phyloP scores from a whole-genome alignment of 2,888 invertebrate species.

The Nomada fucata region DNA sequence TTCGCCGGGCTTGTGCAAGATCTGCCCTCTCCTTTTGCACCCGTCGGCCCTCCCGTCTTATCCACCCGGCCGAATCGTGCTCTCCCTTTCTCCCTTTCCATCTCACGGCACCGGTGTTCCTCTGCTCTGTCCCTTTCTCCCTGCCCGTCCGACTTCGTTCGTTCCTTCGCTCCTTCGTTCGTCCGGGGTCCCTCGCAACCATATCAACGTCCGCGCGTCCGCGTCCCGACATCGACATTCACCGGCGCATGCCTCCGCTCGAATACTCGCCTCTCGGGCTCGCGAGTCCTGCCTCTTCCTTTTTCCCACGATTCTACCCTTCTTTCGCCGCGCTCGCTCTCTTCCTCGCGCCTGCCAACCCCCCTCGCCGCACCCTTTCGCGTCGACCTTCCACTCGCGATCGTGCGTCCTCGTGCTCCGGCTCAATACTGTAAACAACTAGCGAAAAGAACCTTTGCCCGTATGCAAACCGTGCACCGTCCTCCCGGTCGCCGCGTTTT shows the following conservation, averaged over 20 bases:
- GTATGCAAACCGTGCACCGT: conserved; percentile 63
- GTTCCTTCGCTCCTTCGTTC: conserved; percentile 16
- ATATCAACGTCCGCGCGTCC: conserved; percentile 68
- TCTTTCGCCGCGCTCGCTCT: conserved; percentile 7
- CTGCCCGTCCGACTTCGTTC: neutral
- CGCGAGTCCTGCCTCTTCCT: conserved; percentile 26
- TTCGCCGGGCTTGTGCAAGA: conserved; percentile 62
- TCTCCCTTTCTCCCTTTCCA: conserved; percentile 23
- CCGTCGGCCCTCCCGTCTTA: conserved; percentile 23
- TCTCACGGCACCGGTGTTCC: neutral
- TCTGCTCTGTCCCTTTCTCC: neutral
- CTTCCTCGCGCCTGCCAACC: neutral
- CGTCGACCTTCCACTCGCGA: conserved; percentile 40
- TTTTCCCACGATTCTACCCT: conserved; percentile 7
- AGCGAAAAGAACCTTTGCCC: conserved; percentile 56
- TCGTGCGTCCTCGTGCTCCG: conserved; percentile 52
- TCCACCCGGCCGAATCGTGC: conserved; percentile 47
- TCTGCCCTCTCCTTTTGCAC: conserved; percentile 48
- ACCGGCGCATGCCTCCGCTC: conserved; percentile 64
- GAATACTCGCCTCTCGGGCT: conserved; percentile 51
- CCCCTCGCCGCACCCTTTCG: conserved; percentile 39
- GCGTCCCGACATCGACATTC: conserved; percentile 71
- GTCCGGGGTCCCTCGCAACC: conserved; percentile 53
- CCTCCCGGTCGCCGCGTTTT: conserved; percentile 63
- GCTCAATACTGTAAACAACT: conserved; percentile 71